Evolutionary conservation across 2,797 vertebrate species (phyloP).

Genomic region (Leuciscus waleckii): DNA sequence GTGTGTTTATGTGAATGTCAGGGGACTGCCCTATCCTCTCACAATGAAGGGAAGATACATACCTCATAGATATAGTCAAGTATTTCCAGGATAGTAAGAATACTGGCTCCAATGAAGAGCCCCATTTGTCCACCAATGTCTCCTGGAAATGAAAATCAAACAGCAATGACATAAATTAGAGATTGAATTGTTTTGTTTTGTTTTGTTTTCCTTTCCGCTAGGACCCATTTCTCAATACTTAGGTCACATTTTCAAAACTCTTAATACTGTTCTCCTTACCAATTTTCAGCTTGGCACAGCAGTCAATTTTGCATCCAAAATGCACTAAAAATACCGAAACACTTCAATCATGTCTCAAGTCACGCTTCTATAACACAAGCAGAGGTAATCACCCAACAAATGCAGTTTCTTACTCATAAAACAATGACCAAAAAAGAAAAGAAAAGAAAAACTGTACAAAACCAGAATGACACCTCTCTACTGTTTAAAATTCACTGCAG

Average conservation of each 20-base stretch:
- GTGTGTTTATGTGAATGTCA: not conserved
- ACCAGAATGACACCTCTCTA: too few species aligned
- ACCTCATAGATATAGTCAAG: slow-evolving; percentile 98
- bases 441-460: too few species aligned
- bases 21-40: not conserved
- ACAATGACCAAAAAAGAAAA: too few species aligned
- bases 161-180: not conserved
- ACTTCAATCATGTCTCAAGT: not conserved
- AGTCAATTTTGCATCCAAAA: not conserved
- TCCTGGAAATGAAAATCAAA: slow-evolving; percentile 75
- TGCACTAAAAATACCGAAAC: not conserved
- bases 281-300: not conserved
- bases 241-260: not conserved
- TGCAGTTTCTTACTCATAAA: too few species aligned
- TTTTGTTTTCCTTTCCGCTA: too few species aligned
- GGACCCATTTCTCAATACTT: not conserved
- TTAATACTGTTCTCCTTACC: not conserved
- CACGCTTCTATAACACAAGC: too few species aligned
- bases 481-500: too few species aligned
- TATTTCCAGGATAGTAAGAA: slow-evolving; percentile 96
- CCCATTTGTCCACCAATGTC: slow-evolving; percentile 99
- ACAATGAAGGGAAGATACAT: slow-evolving; percentile 69
- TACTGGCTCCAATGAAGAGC: slow-evolving; percentile 95
- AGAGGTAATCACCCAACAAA: too few species aligned
- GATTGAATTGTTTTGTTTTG: not conserved